Percentiles rank a stretch among this genome's conserved stretches.
Evolutionary conservation across 2,797 vertebrate species (phyloP).

Genomic region (Xiphophorus birchmanni): DNA sequence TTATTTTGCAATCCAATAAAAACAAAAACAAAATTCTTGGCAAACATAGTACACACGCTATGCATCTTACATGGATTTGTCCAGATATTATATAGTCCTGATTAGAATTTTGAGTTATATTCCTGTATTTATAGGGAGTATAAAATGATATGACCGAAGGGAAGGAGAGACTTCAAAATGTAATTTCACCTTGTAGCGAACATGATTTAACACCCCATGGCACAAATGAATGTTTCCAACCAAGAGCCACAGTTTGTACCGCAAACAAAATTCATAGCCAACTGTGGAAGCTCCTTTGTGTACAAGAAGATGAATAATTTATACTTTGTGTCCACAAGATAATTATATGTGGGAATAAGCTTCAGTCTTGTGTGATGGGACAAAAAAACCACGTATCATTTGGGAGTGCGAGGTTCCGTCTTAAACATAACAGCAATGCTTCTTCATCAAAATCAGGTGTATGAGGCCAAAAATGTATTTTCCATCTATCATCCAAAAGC

Average conservation of each 20-base stretch:
- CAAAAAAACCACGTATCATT: constrained; percentile 1
- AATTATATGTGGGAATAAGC: constrained; percentile 25
- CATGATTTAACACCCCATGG: background rate
- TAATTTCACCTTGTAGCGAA: background rate
- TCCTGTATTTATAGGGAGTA: background rate
- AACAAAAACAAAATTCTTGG: background rate
- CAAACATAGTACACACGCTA: background rate
- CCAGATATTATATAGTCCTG: background rate
- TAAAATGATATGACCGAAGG: background rate
- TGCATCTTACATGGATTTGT: background rate
- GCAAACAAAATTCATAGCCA: background rate
- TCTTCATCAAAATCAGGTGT: constrained; percentile 10
- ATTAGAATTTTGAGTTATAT: background rate
- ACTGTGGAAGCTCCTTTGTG: background rate
- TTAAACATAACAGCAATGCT: constrained; percentile 2
- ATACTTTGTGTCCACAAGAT: constrained; percentile 8
- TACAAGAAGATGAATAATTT: constrained; percentile 16
- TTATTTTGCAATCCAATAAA: background rate
- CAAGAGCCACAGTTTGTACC: background rate
- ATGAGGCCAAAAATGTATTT: background rate
- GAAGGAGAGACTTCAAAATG: background rate
- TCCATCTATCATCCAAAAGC: constrained; percentile 12
- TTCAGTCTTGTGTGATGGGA: constrained; percentile 9
- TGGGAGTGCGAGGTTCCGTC: constrained; percentile 9
- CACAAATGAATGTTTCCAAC: background rate